These are phyloP conservation scores for Bradypodion ventrale DNA, from an alignment of 2,797 vertebrate species.

Conservation along the genomic window DNA sequence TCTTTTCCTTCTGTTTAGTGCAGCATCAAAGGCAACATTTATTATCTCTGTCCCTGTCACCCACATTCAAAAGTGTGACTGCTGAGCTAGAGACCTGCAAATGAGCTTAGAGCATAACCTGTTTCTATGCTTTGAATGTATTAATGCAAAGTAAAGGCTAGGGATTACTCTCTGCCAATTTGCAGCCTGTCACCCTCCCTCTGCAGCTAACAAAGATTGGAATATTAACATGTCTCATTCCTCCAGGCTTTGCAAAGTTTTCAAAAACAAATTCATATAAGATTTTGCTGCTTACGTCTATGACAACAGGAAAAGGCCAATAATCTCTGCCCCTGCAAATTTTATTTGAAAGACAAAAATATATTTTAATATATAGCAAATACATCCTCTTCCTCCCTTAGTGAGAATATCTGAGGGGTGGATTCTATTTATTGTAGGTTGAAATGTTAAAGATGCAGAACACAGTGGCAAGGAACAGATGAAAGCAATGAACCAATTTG, in stretches of 20 bases:
- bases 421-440: background rate
- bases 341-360: background rate
- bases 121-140: conserved; percentile 33
- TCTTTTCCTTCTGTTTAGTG: conserved; percentile 7
- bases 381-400: background rate
- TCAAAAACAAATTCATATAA: conserved; percentile 31
- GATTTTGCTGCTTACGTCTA: conserved; percentile 15
- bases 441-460: conserved; percentile 4
- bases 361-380: conserved; percentile 28
- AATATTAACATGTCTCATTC: conserved; percentile 43
- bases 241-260: conserved; percentile 20
- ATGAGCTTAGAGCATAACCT: conserved; percentile 6
- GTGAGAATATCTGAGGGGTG: background rate
- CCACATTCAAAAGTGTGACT: conserved; percentile 34
- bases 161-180: conserved; percentile 41
- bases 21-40: conserved; percentile 34
- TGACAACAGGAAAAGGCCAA: background rate
- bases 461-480: conserved; percentile 6
- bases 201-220: conserved; percentile 37
- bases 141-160: conserved; percentile 35
- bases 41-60: conserved; percentile 28
- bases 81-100: conserved; percentile 36
- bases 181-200: background rate
- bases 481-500: background rate
- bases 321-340: background rate